These are phyloP conservation scores for Apodemus sylvaticus DNA, from an alignment of 2,113 vertebrate genomes.

Conservation along the genomic window DNA sequence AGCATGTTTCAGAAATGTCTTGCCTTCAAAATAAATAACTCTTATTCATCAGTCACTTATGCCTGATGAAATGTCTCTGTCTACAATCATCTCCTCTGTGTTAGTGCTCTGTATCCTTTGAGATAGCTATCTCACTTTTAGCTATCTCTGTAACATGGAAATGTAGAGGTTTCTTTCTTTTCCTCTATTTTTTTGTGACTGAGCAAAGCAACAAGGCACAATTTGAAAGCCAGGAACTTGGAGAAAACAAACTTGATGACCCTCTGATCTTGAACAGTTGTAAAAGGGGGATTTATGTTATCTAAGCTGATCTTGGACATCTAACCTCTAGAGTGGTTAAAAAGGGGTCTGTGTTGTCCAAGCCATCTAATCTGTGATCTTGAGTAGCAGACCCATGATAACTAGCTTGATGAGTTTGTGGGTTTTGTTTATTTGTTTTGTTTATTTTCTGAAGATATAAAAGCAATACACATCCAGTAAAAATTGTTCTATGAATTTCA, in stretches of 20 bases:
- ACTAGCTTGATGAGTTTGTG: neutral
- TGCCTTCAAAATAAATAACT: conserved; percentile 4
- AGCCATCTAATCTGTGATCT: neutral
- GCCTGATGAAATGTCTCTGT: neutral
- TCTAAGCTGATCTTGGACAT: neutral
- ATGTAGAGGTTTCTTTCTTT: neutral
- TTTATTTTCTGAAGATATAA: neutral
- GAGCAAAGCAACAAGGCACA: too few species aligned
- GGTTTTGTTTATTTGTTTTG: neutral
- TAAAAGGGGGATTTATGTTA: neutral
- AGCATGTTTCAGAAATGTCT: neutral
- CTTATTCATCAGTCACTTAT: neutral
- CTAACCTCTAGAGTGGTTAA: neutral
- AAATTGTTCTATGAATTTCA: neutral
- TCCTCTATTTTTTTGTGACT: neutral
- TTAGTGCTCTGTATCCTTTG: neutral
- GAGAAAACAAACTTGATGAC: neutral
- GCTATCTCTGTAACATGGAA: neutral
- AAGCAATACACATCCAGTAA: neutral
- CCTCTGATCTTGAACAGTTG: neutral
- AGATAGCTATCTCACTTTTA: neutral
- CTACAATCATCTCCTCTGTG: neutral
- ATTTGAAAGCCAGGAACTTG: neutral
- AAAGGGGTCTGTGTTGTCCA: neutral
- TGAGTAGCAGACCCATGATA: neutral